Evolutionary conservation across 2,113 vertebrate genomes (phyloP).

Genomic region (Gobio gobio): DNA sequence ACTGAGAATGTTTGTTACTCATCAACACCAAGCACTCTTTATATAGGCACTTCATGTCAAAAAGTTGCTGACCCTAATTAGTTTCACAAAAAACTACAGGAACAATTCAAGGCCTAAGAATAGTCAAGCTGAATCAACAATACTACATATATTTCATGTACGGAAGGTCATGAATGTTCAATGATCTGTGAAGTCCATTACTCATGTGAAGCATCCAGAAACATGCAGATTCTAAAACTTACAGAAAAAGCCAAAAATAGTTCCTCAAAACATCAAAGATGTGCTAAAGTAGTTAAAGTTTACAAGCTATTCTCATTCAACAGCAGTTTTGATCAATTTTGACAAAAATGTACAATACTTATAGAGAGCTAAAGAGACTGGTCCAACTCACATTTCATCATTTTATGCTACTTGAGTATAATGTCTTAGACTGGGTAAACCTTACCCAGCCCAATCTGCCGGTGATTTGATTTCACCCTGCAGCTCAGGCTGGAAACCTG

Average conservation of each 20-base stretch:
- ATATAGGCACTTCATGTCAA: background rate
- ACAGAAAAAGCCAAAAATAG: background rate
- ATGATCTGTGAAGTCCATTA: background rate
- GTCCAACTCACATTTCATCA: background rate
- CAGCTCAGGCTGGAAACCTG: no score
- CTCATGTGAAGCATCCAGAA: background rate
- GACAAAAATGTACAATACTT: background rate
- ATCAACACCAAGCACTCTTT: background rate
- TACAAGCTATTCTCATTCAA: background rate
- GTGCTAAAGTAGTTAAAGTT: background rate
- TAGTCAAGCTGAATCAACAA: no score
- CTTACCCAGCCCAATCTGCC: no score
- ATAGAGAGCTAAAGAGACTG: background rate
- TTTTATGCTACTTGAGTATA: background rate
- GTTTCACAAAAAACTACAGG: background rate
- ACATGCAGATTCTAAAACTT: background rate
- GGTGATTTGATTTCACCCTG: no score
- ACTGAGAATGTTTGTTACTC: background rate
- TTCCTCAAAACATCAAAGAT: background rate
- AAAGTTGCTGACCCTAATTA: background rate
- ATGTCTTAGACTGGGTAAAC: background rate
- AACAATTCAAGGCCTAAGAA: background rate
- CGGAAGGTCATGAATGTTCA: background rate
- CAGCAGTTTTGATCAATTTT: background rate
- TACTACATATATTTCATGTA: background rate